phyloP scores from a whole-genome alignment of 2,113 vertebrate species.

The Paralichthys olivaceus region DNA sequence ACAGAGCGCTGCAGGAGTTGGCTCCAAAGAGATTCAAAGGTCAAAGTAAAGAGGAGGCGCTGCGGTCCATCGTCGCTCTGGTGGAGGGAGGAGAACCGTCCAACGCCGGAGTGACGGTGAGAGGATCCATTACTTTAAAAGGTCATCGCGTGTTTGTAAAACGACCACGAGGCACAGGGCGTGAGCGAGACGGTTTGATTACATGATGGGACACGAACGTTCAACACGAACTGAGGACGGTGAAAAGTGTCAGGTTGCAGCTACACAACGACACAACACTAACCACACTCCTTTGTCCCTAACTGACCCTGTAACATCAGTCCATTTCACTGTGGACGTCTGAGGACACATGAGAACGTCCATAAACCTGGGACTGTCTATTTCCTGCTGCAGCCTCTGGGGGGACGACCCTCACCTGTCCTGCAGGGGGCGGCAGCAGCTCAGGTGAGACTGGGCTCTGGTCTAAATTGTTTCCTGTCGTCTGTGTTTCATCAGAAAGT shows the following conservation, averaged over 20 bases:
- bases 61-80: constrained; percentile 86
- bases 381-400: too few species aligned
- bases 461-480: background rate
- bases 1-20: constrained; percentile 89
- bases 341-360: too few species aligned
- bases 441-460: background rate
- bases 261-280: too few species aligned
- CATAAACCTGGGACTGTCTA: too few species aligned
- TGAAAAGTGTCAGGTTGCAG: background rate
- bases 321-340: too few species aligned
- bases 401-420: too few species aligned
- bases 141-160: background rate
- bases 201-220: background rate
- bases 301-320: background rate
- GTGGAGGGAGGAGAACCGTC: constrained; percentile 90
- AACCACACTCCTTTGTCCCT: background rate
- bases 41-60: constrained; percentile 90
- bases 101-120: constrained; percentile 91
- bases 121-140: constrained; percentile 25
- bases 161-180: background rate
- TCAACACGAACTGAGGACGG: too few species aligned
- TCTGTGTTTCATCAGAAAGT: constrained; percentile 86
- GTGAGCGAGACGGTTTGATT: background rate
- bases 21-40: constrained; percentile 92
- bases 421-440: background rate